Base-by-base conservation (phyloP, 92 coral and sea anemone genomes). In the Micromussa lordhowensis region DNA sequence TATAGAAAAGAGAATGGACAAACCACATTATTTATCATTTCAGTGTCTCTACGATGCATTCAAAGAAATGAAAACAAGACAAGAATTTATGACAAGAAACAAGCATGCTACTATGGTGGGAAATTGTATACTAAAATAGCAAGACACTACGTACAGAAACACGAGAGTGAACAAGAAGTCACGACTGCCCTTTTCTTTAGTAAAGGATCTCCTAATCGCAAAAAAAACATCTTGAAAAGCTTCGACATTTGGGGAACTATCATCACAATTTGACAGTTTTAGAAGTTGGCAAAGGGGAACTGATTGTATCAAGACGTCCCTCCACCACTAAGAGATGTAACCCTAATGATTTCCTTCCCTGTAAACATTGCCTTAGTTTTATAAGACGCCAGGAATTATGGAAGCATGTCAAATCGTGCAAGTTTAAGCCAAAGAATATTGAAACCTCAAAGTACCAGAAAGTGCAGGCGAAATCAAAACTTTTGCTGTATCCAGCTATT, bases 1-100 rank as follows among this genome's bases (percentile, higher is more conserved):
- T 36, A 36, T 36, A 36, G 38, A 36, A 36, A 0, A 36, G 38
- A 36, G 38, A 36, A 36, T 36, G 38, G 4, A 36, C 2, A 36
- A 36, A 36, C 6, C 70, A 13, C 70, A 17, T 61, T 22, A 61
- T 78, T 11, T 61, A 28, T 80, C 84, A 58, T 66, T 80, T 34
- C 48, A 80, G 88, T 77, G 80, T 75, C 58, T 30, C 82, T 85
- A 75, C n/a, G 58, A 16, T 85, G 82, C 71, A 54, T 81, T 48
- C 84, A 74, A 58, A 81, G 74, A 82, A 81, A 77, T 4, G 75
- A 74, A 75, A 82, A 28, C 51, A 81, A 82, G 49, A 34, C 70
- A 72, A 88, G 92, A 88, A 73, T 91, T 28, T 91, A 91, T 76
- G 86, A 88, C 74, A 82, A 88, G 49, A 91, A 63, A 83, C 92